Conservation (phyloP, 2,888 invertebrate species). For the Xylophagus ater region DNA sequence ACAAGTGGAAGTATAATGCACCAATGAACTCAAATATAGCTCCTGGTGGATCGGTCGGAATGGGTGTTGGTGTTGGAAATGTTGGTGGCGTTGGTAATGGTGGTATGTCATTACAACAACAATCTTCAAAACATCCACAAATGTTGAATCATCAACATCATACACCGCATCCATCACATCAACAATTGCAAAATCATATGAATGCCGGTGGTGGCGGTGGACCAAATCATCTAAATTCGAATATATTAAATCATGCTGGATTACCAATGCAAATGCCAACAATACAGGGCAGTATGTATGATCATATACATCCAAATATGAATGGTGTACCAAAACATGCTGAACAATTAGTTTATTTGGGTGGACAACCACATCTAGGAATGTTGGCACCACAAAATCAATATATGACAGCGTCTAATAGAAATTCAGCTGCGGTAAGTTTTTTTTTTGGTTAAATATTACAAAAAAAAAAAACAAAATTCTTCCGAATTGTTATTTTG, state of each 20-base stretch:
- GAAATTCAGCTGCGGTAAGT: conserved; percentile 39
- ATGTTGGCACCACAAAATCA: conserved; percentile 38
- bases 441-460: too few relatives aligned
- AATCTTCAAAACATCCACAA: conserved; percentile 26
- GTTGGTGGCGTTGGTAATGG: conserved; percentile 33
- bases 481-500: too few relatives aligned
- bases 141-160: conserved; percentile 37
- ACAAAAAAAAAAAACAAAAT: neutral
- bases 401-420: conserved; percentile 36
- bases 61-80: conserved; percentile 39
- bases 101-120: conserved; percentile 31
- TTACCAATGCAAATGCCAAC: conserved; percentile 33
- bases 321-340: conserved; percentile 26
- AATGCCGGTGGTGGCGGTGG: conserved; percentile 17
- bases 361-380: conserved; percentile 35
- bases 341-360: conserved; percentile 30
- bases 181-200: conserved; percentile 39
- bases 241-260: conserved; percentile 35
- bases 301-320: conserved; percentile 33
- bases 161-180: conserved; percentile 42
- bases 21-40: conserved; percentile 43
- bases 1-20: conserved; percentile 75
- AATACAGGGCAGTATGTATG: conserved; percentile 35
- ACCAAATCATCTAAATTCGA: conserved; percentile 31
- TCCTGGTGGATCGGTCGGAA: conserved; percentile 43